Evolutionary conservation across 2,113 vertebrate species (phyloP).

Genomic region (Trinectes maculatus): DNA sequence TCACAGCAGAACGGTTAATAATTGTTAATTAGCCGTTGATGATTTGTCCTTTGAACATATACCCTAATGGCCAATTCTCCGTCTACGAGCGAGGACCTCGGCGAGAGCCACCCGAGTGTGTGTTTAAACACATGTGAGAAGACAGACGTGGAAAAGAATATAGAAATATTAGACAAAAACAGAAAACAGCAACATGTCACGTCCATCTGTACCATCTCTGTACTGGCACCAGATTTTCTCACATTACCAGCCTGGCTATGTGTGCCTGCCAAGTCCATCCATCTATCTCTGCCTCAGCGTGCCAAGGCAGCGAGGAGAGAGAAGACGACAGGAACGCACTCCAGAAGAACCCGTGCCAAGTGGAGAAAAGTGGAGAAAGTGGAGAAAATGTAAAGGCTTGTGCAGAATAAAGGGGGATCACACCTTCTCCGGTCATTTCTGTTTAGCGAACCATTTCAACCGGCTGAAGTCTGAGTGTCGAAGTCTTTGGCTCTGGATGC

Average conservation of each 20-base stretch:
- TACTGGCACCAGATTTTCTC: slow-evolving; percentile 72
- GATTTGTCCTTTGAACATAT: slow-evolving; percentile 79
- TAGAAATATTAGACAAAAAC: slow-evolving; percentile 76
- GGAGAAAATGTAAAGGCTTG: slow-evolving; percentile 26
- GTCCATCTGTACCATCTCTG: slow-evolving; percentile 77
- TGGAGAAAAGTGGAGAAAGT: slow-evolving; percentile 47
- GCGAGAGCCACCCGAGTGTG: slow-evolving; percentile 52
- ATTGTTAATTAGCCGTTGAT: slow-evolving; percentile 81
- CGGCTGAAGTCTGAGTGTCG: slow-evolving; percentile 59
- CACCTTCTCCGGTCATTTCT: slow-evolving; percentile 47
- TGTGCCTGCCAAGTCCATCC: slow-evolving; percentile 74
- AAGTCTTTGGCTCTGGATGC: slow-evolving; percentile 57
- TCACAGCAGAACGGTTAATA: slow-evolving; percentile 82
- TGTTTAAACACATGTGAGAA: slow-evolving; percentile 73
- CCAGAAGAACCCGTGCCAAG: slow-evolving; percentile 67
- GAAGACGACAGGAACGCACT: slow-evolving; percentile 57
- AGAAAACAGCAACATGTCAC: slow-evolving; percentile 76
- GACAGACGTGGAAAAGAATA: slow-evolving; percentile 63
- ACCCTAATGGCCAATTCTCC: slow-evolving; percentile 73
- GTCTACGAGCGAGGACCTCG: slow-evolving; percentile 58
- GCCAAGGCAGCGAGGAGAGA: slow-evolving; percentile 68
- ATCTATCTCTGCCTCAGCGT: slow-evolving; percentile 63
- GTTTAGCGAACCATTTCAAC: slow-evolving; percentile 71
- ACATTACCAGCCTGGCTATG: slow-evolving; percentile 74
- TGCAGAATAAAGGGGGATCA: slow-evolving; percentile 28